These are phyloP conservation scores for Melanerpes formicivorus DNA, from an alignment of 2,113 vertebrate genomes.

Conservation along the genomic window DNA sequence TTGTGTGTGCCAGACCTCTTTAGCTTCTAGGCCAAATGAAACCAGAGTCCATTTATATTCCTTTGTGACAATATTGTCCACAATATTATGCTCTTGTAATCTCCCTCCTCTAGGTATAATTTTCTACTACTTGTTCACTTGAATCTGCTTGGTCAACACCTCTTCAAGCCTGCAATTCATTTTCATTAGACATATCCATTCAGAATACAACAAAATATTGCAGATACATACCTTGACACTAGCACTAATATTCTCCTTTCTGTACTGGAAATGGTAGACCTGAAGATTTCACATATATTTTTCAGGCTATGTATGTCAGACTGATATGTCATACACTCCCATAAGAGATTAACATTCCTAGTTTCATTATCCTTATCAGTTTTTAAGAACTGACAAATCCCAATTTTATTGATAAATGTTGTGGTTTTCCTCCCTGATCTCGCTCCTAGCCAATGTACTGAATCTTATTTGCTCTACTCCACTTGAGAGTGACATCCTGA, in stretches of 20 bases:
- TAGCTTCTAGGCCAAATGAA: neutral
- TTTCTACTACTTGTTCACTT: neutral
- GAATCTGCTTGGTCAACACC: neutral
- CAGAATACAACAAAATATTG: neutral
- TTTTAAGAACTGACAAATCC: neutral
- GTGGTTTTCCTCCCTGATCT: neutral
- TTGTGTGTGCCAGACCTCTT: neutral
- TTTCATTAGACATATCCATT: neutral
- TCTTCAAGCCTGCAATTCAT: neutral
- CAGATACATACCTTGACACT: neutral
- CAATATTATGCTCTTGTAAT: neutral
- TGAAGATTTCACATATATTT: neutral
- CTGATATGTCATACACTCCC: neutral
- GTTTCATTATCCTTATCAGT: neutral
- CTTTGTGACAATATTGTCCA: neutral
- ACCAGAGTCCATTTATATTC: neutral
- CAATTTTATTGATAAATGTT: slow-evolving; percentile 9
- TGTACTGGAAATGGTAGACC: neutral
- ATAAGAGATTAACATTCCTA: neutral
- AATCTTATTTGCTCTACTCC: neutral
- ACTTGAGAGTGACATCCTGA: neutral
- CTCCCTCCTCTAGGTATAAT: neutral
- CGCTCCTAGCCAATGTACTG: neutral
- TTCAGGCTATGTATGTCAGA: neutral
- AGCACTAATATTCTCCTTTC: neutral